phyloP scores from a whole-genome alignment of 2,113 vertebrate species.

The Apodemus speciosus region DNA sequence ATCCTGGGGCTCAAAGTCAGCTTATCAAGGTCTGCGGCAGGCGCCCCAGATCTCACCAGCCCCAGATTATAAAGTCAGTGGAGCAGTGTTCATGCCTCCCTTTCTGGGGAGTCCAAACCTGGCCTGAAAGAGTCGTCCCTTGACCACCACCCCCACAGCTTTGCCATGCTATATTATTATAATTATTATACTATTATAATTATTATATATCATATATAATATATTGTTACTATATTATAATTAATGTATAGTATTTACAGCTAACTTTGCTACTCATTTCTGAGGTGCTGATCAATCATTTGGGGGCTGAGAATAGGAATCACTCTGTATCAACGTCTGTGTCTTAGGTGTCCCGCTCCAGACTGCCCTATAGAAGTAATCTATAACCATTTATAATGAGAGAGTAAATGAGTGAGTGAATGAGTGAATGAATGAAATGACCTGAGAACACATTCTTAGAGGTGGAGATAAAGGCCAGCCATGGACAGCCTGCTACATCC shows the following conservation, averaged over 20 bases:
- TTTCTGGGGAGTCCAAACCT: background rate
- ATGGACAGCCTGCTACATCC: background rate
- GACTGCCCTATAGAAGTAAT: accelerated
- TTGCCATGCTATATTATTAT: no score
- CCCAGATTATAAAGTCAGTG: background rate
- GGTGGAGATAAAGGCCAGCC: background rate
- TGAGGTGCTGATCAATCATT: background rate
- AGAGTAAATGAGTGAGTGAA: background rate
- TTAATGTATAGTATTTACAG: background rate
- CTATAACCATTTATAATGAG: background rate
- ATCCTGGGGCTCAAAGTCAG: background rate
- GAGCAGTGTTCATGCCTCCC: background rate
- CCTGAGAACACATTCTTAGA: background rate
- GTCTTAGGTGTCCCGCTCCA: no score
- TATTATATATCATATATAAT: no score
- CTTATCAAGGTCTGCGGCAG: background rate
- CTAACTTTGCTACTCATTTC: background rate
- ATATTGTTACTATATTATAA: background rate
- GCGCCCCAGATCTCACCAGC: background rate
- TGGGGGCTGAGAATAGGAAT: background rate
- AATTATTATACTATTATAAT: background rate
- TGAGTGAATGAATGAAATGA: background rate
- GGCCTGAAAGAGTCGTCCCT: background rate
- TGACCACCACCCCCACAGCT: background rate
- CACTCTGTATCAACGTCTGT: background rate